Percentiles rank a stretch among this genome's conserved stretches.
These are phyloP conservation scores for Premnoplex brunnescens DNA, from an alignment of 2,797 vertebrate genomes.

Conservation along the genomic window DNA sequence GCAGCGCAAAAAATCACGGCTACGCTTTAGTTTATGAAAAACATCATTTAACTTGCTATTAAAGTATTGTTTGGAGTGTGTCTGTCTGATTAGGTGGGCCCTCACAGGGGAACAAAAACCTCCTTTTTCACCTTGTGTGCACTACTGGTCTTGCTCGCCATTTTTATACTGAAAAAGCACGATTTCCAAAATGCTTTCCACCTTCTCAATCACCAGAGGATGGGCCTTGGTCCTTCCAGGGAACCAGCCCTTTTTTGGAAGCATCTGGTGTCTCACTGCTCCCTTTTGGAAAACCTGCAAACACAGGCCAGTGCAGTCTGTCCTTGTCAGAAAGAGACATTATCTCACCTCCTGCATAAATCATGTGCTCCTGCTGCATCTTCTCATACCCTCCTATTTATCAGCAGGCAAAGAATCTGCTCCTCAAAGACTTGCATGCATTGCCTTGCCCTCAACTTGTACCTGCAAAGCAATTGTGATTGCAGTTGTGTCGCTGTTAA, in stretches of 20 bases:
- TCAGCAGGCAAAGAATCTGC: not conserved
- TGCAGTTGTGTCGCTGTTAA: slow-evolving; percentile 36
- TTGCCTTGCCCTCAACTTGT: not conserved
- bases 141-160: not conserved
- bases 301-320: not conserved
- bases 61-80: not conserved
- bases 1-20: not conserved
- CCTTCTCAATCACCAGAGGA: not conserved
- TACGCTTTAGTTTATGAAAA: not conserved
- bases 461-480: slow-evolving; percentile 25
- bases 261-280: not conserved
- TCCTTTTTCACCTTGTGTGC: not conserved
- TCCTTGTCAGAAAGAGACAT: not conserved
- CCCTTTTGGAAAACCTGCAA: not conserved
- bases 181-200: not conserved
- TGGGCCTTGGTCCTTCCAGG: not conserved
- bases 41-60: not conserved
- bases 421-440: not conserved
- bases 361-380: not conserved
- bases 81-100: not conserved
- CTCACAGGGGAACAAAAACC: rapidly evolving
- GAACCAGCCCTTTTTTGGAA: not conserved
- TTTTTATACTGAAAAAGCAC: not conserved
- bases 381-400: not conserved
- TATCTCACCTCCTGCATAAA: not conserved